Evolutionary conservation across 2,888 invertebrate species (phyloP), one percentile per base, ranked within the genome.

Genomic region (Cryptocheilus praepositus): DNA sequence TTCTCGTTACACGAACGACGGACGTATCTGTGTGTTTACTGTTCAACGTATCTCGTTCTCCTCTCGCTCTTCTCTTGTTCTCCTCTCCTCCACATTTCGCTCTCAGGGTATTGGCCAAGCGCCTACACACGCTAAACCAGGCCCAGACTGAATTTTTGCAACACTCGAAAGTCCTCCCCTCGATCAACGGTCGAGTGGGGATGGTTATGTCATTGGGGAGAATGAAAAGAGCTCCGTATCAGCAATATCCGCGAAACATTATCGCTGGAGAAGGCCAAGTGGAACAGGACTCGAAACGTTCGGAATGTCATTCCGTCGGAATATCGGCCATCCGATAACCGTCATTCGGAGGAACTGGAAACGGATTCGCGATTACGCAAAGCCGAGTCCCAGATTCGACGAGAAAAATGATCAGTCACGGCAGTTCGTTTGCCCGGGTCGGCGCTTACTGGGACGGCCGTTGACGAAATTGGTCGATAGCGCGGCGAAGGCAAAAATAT

Each of bases 381-480:
- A 25, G 5, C 25, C 3, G 25, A 25, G 25, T 25, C 25, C 25
- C 25, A 5, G 25, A 25, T 64, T 21, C 54, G 7, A 19, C 18
- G 46, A 54, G 21, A 64, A 45, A 49, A 55, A 19, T 58, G 56
- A 63, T 54, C 16, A 36, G 56, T 56, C 56, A 53, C 43, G 43
- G 16, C 28, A 51, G 55, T 56, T 53, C 53, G 59, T 57, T 57
- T 43, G 46, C 57, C n/a, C 58, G 55, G 77, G 68, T 79, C 83
- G 78, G 80, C 71, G 65, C 69, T 70, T n/a, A n/a, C n/a, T n/a
- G n/a, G n/a, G n/a, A n/a, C n/a, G 71, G 61, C 57, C 61, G 36
- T 57, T n/a, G 19, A 57, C 56, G 53, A 78, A 83, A 86, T 85
- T 84, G 76, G 82, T 82, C 75, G 71, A 84, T 83, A 85, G 83